Conservation (phyloP, 2,888 invertebrate species). For the Anaspis maculata region DNA sequence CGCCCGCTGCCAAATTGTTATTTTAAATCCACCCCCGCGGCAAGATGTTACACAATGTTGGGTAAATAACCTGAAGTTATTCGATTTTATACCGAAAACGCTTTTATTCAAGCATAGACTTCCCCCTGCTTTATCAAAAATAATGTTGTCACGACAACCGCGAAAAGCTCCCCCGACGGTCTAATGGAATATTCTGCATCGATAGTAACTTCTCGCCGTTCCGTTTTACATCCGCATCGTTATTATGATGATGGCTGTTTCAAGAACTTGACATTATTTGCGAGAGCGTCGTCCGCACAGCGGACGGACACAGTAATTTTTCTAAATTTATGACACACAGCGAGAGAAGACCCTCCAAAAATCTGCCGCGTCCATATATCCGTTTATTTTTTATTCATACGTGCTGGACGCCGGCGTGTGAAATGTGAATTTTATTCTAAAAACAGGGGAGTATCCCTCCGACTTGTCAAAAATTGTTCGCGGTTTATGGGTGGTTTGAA, state of each 20-base stretch:
- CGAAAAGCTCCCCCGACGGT: too few species aligned
- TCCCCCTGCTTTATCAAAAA: slow-evolving; percentile 28
- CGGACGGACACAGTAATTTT: too few species aligned
- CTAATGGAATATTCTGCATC: too few species aligned
- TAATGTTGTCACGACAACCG: too few species aligned
- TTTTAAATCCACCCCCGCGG: slow-evolving; percentile 34
- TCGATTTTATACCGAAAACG: slow-evolving; percentile 39
- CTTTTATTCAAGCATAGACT: slow-evolving; percentile 29
- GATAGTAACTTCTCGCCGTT: too few species aligned
- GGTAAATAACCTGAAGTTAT: slow-evolving; percentile 42
- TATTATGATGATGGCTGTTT: too few species aligned
- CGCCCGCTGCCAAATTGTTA: slow-evolving; percentile 27
- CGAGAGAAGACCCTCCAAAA: too few species aligned
- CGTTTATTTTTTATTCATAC: slow-evolving; percentile 24
- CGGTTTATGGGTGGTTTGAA: slow-evolving; percentile 41
- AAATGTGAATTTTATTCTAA: slow-evolving; percentile 37
- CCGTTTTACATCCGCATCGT: too few species aligned
- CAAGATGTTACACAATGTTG: slow-evolving; percentile 27
- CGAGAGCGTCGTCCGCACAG: too few species aligned
- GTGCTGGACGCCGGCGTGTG: slow-evolving; percentile 24
- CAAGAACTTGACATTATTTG: too few species aligned
- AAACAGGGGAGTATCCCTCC: slow-evolving; percentile 29
- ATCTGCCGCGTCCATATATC: too few species aligned
- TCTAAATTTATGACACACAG: too few species aligned
- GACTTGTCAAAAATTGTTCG: slow-evolving; percentile 41